Evolutionary conservation across 2,888 invertebrate species (phyloP), one percentile per base, ranked within the genome.

Genomic region (Ganaspis brasiliensis): DNA sequence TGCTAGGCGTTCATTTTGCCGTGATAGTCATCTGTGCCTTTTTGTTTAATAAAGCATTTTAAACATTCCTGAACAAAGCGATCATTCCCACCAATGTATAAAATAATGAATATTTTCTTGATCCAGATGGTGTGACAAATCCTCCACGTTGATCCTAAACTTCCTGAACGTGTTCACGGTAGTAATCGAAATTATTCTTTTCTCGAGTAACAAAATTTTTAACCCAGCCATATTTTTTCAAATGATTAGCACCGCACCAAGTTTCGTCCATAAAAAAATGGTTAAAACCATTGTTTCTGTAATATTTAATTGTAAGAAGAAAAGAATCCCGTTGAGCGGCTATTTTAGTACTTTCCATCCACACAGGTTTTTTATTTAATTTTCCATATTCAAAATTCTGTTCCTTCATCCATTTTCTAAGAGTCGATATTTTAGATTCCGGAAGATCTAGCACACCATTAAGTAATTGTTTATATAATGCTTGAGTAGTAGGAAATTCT

Each of bases 31-130:
- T n/a, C 16, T 24, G 49, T 71, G 12, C 61, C 72, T 61, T 37
- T 77, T 37, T 77, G 45, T 0, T 63, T 40, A 24, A 67, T 45
- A 16, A 67, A 67, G n/a, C n/a, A 49, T 1, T 49, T 49, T n/a
- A 14, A n/a, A 4, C 49, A n/a, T n/a, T n/a, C 49, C 1, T n/a
- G n/a, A n/a, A n/a, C 14, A 49, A 49, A 49, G n/a, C 49, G 14
- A 14, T 49, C 49, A 5, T 40, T 40, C 8, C 40, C 40, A 40
- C 40, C 19, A 19, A 40, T 40, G 9, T 40, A 16, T 0, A 37
- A 3, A 19, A 35, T 31, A n/a, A 63, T 40, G 2, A 63, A 10
- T 21, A 14, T 2, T 63, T 19, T 5, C 40, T 19, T 5, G 40
- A 16, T 14, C 67, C 67, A 10, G 40, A 45, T n/a, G n/a, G n/a